Evolutionary conservation across 2,888 invertebrate species (phyloP), one percentile per base, ranked within the genome.

Genomic region (Cephus rjabovi): DNA sequence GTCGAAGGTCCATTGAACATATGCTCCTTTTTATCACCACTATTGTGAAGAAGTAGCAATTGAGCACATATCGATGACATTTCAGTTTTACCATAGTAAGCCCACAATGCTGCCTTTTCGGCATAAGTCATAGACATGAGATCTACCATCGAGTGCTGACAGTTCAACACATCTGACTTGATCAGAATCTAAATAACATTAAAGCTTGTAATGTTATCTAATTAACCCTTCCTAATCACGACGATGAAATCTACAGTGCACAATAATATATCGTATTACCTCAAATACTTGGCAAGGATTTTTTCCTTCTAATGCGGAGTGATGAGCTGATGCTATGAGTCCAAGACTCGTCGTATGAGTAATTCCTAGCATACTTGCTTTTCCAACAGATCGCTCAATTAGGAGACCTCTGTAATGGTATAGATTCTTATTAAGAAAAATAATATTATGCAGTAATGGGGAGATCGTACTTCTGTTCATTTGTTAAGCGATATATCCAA

Each of bases 81-180:
- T 90, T 97, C 96, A 1, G 95, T 95, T 91, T 97, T 96, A 0
- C 98, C 98, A 90, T 97, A 98, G 77, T 97, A 94, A 23, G 95
- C 94, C 98, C 98, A 98, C 12, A 98, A 92, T 0, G 97, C 96
- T 1, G 97, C 95, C 84, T 96, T 95, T 91, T 97, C 95, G 0
- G 96, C 95, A 84, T 96, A 94, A 34, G 96, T 96, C 82, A 96
- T 95, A 82, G 96, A 95, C 81, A 96, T 95, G 77, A 98, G 93
- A 84, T 97, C 97, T 4, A 95, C 94, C 92, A 97, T 94, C 0
- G 96, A 96, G 89, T 97, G 96, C 82, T 97, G 95, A 89, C 96
- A 97, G 91, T 97, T 98, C 12, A 97, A 93, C 23, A 96, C 94
- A 87, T 98, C 98, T 82, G 97, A 97, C 91, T 96, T 96, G 84